These are phyloP conservation scores for Acestrorhynchus altus DNA, from an alignment of 2,797 vertebrate genomes.

Conservation along the genomic window DNA sequence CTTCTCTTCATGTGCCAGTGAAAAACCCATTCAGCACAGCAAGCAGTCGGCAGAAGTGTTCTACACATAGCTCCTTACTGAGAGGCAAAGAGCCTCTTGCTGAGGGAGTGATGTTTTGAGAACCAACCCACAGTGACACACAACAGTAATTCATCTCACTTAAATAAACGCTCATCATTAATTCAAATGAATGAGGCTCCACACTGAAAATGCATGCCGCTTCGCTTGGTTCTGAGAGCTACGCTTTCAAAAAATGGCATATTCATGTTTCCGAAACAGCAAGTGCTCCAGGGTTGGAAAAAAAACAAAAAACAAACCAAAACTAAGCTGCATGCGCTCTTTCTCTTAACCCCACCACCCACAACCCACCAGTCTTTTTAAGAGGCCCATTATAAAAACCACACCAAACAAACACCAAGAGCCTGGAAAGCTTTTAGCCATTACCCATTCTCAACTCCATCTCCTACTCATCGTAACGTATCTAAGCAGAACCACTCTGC, in stretches of 20 bases:
- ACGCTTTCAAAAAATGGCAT: not conserved
- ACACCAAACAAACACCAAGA: not conserved
- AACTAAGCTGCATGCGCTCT: not conserved
- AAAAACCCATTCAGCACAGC: conserved; percentile 1
- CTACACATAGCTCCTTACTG: not conserved
- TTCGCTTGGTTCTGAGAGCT: not conserved
- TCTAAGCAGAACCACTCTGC: not conserved
- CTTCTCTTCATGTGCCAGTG: not conserved
- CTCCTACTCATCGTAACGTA: not conserved
- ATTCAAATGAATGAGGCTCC: conserved; percentile 33
- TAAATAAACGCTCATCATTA: conserved; percentile 41
- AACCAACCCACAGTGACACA: conserved; percentile 17
- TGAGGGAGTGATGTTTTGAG: not conserved
- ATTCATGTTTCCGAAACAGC: conserved; percentile 24
- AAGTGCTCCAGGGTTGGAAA: not conserved
- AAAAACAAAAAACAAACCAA: not conserved
- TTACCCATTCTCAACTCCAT: not conserved
- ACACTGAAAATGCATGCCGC: conserved; percentile 40
- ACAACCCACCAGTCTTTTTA: not conserved
- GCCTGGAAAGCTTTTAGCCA: conserved; percentile 2
- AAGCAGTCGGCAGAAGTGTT: not conserved
- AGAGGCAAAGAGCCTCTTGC: not conserved
- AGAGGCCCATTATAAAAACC: not conserved
- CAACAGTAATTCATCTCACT: conserved; percentile 19
- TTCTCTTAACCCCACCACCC: not conserved